Base-by-base conservation (phyloP, 2,113 vertebrate genomes). In the Thomomys bottae region DNA sequence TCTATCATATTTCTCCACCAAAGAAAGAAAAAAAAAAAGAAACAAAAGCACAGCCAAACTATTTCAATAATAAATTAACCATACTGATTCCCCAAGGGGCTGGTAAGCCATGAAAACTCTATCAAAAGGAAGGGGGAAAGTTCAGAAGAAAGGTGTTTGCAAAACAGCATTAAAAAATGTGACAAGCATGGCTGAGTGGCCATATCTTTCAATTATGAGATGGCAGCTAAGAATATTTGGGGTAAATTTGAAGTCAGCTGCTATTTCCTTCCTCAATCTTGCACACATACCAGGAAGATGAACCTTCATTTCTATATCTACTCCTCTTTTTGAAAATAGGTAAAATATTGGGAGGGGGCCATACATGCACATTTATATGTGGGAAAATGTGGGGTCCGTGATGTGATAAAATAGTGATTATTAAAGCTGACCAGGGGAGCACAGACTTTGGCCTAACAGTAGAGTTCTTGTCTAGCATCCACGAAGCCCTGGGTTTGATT, bases 191-290 rank as follows among this genome's bases (percentile, higher is more conserved):
- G 85, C 68, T 81, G 84, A 79, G 24, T 90, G 96, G 89, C 14
- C 96, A 92, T 96, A 97, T 97, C 96, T 95, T 98, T 97, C 96
- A 97, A 95, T 97, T 97, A 97, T 77, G 75, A 92, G 94, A 82
- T 94, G 93, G 96, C 93, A 96, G 95, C 92, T 96, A 38, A 97
- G 94, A 97, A 90, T 84, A 85, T 96, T 94, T 95, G 93, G 94
- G 96, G 95, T 91, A 61, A 90, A 92, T 96, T 93, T 96, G 96
- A 94, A 97, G 94, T 92, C 79, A 84, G 67, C 40, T 95, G 86
- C 88, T 87, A 92, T 95, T 92, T 95, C 92, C 91, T 95, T 94
- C 85, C 71, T 91, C 91, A 84, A 87, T 94, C 96, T 93, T 94
- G 96, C 71, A 96, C 88, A 85, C 1, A 32, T 93, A 88, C 87